phyloP scores from a whole-genome alignment of 2,797 vertebrate species.

The Choloepus didactylus region DNA sequence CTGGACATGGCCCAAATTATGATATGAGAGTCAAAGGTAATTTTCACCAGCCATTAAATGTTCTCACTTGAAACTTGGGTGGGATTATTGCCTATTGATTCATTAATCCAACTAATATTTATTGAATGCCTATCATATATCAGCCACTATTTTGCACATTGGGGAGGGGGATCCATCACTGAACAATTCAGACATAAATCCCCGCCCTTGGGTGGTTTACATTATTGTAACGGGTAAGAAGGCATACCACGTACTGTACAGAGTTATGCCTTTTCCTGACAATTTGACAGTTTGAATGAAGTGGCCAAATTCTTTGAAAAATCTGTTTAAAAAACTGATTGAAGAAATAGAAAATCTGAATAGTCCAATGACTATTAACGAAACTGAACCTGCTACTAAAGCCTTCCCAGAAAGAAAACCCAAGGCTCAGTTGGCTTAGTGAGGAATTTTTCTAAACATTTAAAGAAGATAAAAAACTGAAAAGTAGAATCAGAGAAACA shows the following conservation, averaged over 20 bases:
- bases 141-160: background rate
- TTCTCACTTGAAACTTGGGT: background rate
- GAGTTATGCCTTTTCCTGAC: background rate
- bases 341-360: conserved; percentile 2
- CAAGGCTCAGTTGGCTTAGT: background rate
- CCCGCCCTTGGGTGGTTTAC: background rate
- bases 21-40: background rate
- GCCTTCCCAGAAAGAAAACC: conserved; percentile 11
- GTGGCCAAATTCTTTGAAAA: background rate
- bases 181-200: background rate
- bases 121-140: background rate
- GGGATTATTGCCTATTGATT: background rate
- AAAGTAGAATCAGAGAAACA: background rate
- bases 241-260: background rate
- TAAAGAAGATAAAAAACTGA: background rate
- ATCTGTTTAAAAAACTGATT: background rate
- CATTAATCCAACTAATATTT: background rate
- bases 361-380: background rate
- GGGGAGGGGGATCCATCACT: background rate
- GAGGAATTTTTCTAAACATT: conserved; percentile 5
- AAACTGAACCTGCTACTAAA: background rate
- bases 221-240: background rate
- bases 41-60: background rate
- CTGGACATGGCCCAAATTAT: background rate
- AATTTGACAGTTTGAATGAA: conserved; percentile 11